Conservation (phyloP, 2,113 vertebrate species). For the Prionailurus viverrinus region DNA sequence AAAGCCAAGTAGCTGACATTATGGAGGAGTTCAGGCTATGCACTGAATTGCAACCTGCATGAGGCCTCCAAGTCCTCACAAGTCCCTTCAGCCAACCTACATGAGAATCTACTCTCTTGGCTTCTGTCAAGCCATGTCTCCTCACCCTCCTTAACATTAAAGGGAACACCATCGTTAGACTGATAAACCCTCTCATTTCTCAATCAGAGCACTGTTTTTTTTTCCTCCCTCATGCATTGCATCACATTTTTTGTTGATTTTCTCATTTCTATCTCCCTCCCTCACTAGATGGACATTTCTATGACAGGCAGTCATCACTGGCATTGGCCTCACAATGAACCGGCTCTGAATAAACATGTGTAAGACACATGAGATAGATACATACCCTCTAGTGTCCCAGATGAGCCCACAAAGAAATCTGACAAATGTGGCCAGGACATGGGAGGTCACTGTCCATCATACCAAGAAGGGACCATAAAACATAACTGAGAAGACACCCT, state of each 20-base stretch:
- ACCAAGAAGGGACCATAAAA: not conserved
- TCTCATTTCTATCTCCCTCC: not conserved
- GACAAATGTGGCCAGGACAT: too few species aligned
- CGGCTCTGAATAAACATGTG: not conserved
- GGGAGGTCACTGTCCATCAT: not conserved
- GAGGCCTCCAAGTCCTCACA: not conserved
- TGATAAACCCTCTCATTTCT: not conserved
- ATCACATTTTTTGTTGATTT: not conserved
- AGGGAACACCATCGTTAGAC: accelerated
- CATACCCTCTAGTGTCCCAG: not conserved
- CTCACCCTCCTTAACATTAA: not conserved
- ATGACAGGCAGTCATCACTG: not conserved
- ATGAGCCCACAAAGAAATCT: not conserved
- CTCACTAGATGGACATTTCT: not conserved
- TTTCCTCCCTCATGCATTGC: not conserved
- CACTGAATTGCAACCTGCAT: not conserved
- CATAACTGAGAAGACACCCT: not conserved
- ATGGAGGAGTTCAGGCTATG: not conserved
- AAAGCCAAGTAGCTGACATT: not conserved
- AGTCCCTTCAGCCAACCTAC: not conserved
- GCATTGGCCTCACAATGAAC: not conserved
- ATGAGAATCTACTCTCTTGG: not conserved
- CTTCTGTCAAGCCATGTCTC: not conserved
- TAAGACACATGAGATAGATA: not conserved
- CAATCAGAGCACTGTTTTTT: too few species aligned